Percentiles rank a stretch among this genome's conserved stretches.
Conservation (phyloP, 2,113 vertebrate species). For the Eidolon helvum region DNA sequence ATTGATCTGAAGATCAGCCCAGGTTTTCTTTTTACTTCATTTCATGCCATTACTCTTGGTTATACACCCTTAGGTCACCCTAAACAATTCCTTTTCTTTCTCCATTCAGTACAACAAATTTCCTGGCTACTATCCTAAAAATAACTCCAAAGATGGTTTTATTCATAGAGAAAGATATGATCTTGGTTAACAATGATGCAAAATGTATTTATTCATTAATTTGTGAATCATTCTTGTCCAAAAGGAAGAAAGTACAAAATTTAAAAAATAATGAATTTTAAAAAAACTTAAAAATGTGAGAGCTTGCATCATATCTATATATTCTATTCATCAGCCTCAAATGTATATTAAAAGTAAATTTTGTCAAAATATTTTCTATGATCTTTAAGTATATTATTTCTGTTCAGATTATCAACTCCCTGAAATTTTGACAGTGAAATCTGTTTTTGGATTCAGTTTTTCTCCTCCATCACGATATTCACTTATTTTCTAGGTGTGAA, state of each 20-base stretch:
- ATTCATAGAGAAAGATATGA: too few relatives aligned
- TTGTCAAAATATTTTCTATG: conserved; percentile 22
- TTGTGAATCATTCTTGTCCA: background rate
- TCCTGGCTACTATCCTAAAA: background rate
- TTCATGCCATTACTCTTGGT: background rate
- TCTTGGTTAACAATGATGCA: background rate
- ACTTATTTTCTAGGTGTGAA: background rate
- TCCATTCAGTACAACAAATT: background rate
- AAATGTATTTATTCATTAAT: conserved; percentile 22
- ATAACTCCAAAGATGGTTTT: background rate
- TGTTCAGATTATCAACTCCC: conserved; percentile 44
- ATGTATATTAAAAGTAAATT: background rate
- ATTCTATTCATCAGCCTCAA: conserved; percentile 27
- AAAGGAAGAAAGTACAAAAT: background rate
- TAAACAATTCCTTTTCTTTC: background rate
- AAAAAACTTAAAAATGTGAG: background rate
- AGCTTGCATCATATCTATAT: background rate
- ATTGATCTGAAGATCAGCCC: background rate
- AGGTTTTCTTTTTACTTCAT: conserved; percentile 6
- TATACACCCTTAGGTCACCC: background rate
- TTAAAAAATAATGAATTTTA: background rate
- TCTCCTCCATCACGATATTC: background rate
- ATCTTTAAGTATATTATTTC: conserved; percentile 23
- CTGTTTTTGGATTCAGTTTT: background rate
- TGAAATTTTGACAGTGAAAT: conserved; percentile 30